phyloP scores from a whole-genome alignment of 2,113 vertebrate genomes.

The Heloderma charlesbogerti region DNA sequence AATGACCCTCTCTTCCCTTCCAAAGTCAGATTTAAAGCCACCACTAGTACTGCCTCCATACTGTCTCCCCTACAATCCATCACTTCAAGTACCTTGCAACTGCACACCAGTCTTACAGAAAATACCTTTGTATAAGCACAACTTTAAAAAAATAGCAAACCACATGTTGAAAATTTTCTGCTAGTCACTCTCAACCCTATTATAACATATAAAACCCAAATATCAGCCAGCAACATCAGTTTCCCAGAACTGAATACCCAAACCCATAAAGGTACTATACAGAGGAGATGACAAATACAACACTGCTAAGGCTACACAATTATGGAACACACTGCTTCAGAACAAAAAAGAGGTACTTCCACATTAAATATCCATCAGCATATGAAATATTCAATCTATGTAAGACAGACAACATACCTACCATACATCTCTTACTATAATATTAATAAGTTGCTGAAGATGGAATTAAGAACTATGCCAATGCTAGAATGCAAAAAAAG shows the following conservation, averaged over 20 bases:
- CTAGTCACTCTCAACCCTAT: background rate
- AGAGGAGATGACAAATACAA: background rate
- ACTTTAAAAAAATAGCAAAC: background rate
- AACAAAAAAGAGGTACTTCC: background rate
- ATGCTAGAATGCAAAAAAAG: background rate
- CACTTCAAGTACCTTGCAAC: background rate
- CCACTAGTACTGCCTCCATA: background rate
- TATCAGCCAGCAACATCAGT: background rate
- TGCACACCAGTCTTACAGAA: background rate
- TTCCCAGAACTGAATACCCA: background rate
- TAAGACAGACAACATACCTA: background rate
- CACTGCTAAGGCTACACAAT: background rate
- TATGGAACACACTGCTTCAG: background rate
- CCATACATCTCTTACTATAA: background rate
- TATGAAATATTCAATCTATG: background rate
- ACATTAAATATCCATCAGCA: too few species aligned
- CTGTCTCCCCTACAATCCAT: background rate
- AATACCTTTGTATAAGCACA: background rate
- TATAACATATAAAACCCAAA: background rate
- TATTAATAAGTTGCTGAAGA: background rate
- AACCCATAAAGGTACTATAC: background rate
- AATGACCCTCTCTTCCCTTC: background rate
- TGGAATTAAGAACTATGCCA: background rate
- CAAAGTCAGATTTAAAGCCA: background rate
- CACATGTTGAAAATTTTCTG: background rate